Percentiles rank a stretch among this genome's conserved stretches.
Conservation (phyloP, 1,140 invertebrate genomes). For the Euura lappo region DNA sequence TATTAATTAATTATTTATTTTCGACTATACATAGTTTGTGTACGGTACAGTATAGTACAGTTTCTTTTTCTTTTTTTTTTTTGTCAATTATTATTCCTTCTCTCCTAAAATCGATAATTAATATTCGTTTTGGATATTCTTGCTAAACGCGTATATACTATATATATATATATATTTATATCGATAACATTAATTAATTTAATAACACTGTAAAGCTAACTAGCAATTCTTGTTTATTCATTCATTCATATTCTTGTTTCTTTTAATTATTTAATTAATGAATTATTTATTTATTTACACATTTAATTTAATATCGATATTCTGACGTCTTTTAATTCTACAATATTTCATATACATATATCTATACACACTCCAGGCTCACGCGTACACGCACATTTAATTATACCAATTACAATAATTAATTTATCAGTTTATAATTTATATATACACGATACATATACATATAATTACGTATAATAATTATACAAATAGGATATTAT, state of each 20-base stretch:
- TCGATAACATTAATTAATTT: constrained; percentile 3
- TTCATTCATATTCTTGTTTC: too few relatives aligned
- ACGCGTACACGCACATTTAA: background rate
- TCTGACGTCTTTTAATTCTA: too few relatives aligned
- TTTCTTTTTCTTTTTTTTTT: background rate
- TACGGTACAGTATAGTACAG: constrained; percentile 3
- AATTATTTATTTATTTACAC: background rate
- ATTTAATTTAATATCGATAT: background rate
- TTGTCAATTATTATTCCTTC: background rate
- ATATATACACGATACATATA: too few relatives aligned
- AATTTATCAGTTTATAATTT: too few relatives aligned
- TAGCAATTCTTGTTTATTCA: background rate
- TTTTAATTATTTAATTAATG: too few relatives aligned
- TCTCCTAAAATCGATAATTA: background rate
- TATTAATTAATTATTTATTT: constrained; percentile 8
- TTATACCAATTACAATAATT: background rate
- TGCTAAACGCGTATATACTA: background rate
- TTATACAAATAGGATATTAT: too few relatives aligned
- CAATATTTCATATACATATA: background rate
- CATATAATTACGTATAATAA: too few relatives aligned
- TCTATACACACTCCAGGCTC: background rate
- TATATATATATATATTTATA: background rate
- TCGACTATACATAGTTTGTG: background rate
- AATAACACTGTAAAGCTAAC: constrained; percentile 7
- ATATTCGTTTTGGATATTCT: background rate